These are phyloP conservation scores for Ammodytes marinus DNA, from an alignment of 2,113 vertebrate species.

Conservation along the genomic window DNA sequence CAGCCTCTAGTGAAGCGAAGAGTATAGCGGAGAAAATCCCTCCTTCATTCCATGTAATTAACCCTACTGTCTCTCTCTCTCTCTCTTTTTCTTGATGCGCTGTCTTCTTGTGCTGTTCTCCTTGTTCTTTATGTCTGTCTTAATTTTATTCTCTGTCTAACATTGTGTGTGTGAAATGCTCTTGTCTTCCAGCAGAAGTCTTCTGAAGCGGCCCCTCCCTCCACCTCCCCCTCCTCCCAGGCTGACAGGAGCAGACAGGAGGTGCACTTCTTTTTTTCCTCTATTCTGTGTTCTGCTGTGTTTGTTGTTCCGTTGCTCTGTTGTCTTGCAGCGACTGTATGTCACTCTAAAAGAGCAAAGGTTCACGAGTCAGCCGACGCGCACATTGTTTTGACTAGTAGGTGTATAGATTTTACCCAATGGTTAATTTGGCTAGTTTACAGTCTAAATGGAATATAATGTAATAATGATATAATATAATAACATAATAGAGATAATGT, in stretches of 20 bases:
- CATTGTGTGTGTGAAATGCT: conserved; percentile 17
- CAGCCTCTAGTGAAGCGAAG: conserved; percentile 20
- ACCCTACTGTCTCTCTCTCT: conserved; percentile 31
- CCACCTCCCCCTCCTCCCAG: conserved; percentile 91
- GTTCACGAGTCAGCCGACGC: too few relatives aligned
- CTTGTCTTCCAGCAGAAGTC: conserved; percentile 85
- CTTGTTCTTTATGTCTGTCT: conserved; percentile 12
- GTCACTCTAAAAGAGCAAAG: too few relatives aligned
- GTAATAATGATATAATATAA: too few relatives aligned
- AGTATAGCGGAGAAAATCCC: conserved; percentile 35
- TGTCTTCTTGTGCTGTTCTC: neutral
- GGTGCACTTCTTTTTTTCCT: conserved; percentile 84
- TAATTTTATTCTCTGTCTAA: conserved; percentile 12
- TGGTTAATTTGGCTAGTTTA: too few relatives aligned
- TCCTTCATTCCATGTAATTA: conserved; percentile 64
- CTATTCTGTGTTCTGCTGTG: neutral
- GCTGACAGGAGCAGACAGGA: conserved; percentile 93
- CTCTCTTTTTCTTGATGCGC: conserved; percentile 3
- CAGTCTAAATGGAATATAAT: too few relatives aligned
- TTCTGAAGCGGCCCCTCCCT: conserved; percentile 90
- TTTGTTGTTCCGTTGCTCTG: conserved; percentile 1
- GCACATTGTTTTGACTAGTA: neutral
- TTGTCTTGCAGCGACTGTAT: neutral
- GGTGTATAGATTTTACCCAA: too few relatives aligned
- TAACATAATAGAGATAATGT: too few relatives aligned